Conservation (phyloP, 1,140 invertebrate genomes). For the Chrysomallon squamiferum region DNA sequence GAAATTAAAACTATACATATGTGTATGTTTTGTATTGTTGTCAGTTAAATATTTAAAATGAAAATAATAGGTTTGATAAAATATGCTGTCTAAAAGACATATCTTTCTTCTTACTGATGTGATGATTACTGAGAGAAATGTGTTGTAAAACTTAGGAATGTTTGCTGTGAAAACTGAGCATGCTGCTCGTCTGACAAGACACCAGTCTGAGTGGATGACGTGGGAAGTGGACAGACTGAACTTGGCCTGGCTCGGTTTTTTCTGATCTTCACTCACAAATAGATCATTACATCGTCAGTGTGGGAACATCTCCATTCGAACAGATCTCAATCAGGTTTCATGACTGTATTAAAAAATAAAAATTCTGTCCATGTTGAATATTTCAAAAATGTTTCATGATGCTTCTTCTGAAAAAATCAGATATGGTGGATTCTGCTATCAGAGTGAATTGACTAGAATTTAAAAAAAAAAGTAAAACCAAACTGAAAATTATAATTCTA, state of each 20-base stretch:
- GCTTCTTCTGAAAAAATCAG: neutral
- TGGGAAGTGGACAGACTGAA: conserved; percentile 18
- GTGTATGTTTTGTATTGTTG: no score
- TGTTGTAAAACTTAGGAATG: conserved; percentile 28
- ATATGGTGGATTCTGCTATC: neutral
- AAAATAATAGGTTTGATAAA: no score
- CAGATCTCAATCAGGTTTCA: conserved; percentile 30
- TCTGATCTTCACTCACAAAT: conserved; percentile 35
- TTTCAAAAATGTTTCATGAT: neutral
- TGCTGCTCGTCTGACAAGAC: conserved; percentile 26
- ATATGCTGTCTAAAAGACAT: no score
- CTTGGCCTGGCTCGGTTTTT: conserved; percentile 40
- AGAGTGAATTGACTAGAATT: no score
- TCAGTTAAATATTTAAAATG: no score
- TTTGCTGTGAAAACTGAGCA: conserved; percentile 34
- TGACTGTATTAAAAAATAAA: neutral
- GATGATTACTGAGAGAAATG: no score
- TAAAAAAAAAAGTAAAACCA: no score
- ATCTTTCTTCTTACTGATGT: no score
- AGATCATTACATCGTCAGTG: conserved; percentile 23
- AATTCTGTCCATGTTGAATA: neutral
- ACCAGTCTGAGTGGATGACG: conserved; percentile 22
- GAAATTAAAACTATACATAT: no score
- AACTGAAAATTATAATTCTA: no score
- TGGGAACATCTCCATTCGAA: conserved; percentile 24